Base-by-base conservation (phyloP, 2,888 invertebrate species). In the Bimastos eiseni region DNA sequence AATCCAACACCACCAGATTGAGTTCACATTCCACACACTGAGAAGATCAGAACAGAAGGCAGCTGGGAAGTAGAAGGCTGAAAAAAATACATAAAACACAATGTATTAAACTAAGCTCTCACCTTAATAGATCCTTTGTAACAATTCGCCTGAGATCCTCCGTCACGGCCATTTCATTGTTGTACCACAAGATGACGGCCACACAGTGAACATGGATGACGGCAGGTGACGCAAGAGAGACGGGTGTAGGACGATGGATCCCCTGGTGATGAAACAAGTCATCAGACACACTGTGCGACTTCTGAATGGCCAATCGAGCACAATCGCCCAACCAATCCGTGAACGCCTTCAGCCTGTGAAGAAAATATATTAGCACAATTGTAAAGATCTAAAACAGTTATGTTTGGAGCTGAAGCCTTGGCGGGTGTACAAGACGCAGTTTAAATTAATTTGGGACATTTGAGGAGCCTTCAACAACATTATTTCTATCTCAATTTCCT, bases 161-260 rank as follows among this genome's bases (percentile, higher is more conserved):
- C 17, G 93, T 92, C 13, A 93, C 93, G 30, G 92, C 92, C 24
- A 93, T 91, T 83, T 94, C 93, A 88, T 93, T 93, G 91, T 94
- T 94, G 90, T 96, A 96, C 97, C 97, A 97, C 92, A 97, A 95
- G 89, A 98, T 97, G 83, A 97, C 97, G 11, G 98, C 97, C 88
- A 97, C 96, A 92, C 97, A 97, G 93, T 97, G 97, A 19, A 95
- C 93, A 92, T 95, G 94, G 33, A 93, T 93, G 6, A 94, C 93
- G 24, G 95, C 94, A 4, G 95, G 94, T 30, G 70, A 88, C 13
- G 83, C 44, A 34, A 24, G 70, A 30, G 37, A 38, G 41, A 41
- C 86, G 11, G 37, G 41, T 33, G 38, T 44, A 34, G 36, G 86
- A 33, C 41, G 89, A 83, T 90, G 90, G 55, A 83, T 89, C 37